Conservation (phyloP, 2,888 invertebrate genomes). For the Ctenicera cuprea region DNA sequence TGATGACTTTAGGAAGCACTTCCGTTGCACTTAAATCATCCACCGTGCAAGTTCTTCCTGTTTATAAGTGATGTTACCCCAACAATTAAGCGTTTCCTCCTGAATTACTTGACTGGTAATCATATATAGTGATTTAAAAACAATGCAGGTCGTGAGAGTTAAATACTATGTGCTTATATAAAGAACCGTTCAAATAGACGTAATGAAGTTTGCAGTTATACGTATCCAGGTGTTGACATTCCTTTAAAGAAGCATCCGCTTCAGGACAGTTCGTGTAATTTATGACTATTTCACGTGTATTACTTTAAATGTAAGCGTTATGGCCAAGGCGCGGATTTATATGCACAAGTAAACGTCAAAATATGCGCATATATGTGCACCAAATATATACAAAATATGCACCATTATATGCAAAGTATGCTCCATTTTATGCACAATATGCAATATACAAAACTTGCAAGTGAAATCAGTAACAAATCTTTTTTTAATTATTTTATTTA, state of each 20-base stretch:
- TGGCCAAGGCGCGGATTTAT: too few relatives aligned
- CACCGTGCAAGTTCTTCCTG: constrained; percentile 60
- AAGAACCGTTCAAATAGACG: constrained; percentile 28
- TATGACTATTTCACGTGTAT: not conserved
- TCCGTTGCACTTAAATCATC: constrained; percentile 56
- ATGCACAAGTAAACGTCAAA: too few relatives aligned
- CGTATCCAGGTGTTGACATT: constrained; percentile 9
- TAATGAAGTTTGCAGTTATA: constrained; percentile 37
- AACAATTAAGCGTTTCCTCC: constrained; percentile 48
- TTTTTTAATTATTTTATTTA: too few relatives aligned
- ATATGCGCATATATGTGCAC: too few relatives aligned
- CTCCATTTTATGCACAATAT: too few relatives aligned
- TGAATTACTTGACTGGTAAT: constrained; percentile 46
- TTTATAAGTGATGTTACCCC: constrained; percentile 51
- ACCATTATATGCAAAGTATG: too few relatives aligned
- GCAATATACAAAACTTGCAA: too few relatives aligned
- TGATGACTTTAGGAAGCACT: constrained; percentile 62
- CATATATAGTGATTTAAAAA: constrained; percentile 34
- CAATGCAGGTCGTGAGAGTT: constrained; percentile 48
- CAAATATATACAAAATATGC: too few relatives aligned
- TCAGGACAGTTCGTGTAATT: not conserved
- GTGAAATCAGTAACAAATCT: too few relatives aligned
- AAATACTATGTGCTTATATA: constrained; percentile 25
- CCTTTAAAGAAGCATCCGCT: not conserved
- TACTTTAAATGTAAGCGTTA: not conserved